These are phyloP conservation scores for Desmophyllum pertusum DNA, from an alignment of 92 coral and sea anemone genomes.

Conservation along the genomic window DNA sequence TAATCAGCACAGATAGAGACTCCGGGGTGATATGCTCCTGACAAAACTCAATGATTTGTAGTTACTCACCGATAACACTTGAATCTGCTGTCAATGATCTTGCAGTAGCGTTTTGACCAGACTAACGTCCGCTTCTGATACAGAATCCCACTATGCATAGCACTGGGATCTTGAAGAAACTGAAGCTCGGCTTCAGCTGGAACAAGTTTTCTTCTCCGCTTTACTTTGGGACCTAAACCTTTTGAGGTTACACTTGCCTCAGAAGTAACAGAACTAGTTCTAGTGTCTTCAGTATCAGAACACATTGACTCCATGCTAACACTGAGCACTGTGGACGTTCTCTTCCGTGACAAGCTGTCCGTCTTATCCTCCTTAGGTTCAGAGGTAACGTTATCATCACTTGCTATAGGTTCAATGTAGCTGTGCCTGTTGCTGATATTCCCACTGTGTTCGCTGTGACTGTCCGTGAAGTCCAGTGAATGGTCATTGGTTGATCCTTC, in stretches of 20 bases:
- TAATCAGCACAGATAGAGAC: no score
- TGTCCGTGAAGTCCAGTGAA: constrained; percentile 50
- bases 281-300: constrained; percentile 58
- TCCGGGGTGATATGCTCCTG: no score
- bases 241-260: constrained; percentile 11
- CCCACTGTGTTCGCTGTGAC: constrained; percentile 86
- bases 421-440: constrained; percentile 64
- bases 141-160: constrained; percentile 90
- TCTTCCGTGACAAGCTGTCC: constrained; percentile 63
- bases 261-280: constrained; percentile 18
- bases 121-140: constrained; percentile 90
- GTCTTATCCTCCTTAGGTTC: constrained; percentile 52
- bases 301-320: constrained; percentile 73
- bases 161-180: constrained; percentile 84
- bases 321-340: constrained; percentile 79
- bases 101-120: constrained; percentile 93
- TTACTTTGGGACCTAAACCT: constrained; percentile 53
- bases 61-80: constrained; percentile 80
- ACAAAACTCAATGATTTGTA: neutral
- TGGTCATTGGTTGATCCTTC: constrained; percentile 32
- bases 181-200: constrained; percentile 78
- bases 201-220: constrained; percentile 68
- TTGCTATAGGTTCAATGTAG: constrained; percentile 64
- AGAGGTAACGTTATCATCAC: constrained; percentile 69
- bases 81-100: constrained; percentile 75